Evolutionary conservation across 2,113 vertebrate species (phyloP), one percentile per base, ranked within the genome.

Genomic region (Cariama cristata): DNA sequence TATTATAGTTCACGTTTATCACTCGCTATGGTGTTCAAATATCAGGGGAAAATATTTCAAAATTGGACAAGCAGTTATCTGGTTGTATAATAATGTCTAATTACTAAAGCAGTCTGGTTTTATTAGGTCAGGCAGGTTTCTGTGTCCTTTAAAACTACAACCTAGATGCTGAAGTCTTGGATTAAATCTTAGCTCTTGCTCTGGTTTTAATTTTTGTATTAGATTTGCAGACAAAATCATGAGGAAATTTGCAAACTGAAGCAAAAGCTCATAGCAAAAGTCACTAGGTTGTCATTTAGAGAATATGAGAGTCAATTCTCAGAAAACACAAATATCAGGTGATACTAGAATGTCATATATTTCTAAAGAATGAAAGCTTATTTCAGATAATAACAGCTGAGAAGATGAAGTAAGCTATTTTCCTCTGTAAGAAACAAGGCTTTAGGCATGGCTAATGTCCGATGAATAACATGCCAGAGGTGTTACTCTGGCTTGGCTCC

Each of bases 21-120:
- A 76, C 77, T 92, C 90, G 86, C 49, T 28, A 35, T 67, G 45
- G 27, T 71, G 2, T 90, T 97, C 92, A 95, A 92, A 76, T 92
- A 80, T 87, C 84, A 79, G 77, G 52, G 58, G 49, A 96, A 97
- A 97, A 94, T 80, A 95, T 81, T 93, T 87, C 52, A 87, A 90
- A 96, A 93, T 76, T 96, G 93, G 81, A 96, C 76, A 74, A 93
- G 66, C 40, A 83, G 85, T 96, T 96, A 84, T 80, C 88, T 95
- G 60, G 55, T 88, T 96, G 79, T 77, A 73, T 59, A 97, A 93
- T 49, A 66, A 86, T 75, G 24, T 81, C 71, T 93, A 88, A 60
- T 69, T 93, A 96, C 90, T 66, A 92, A 82, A 97, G 42, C 64
- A 93, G 91, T 81, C 32, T 6, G 47, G 47, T 95, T 96, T 95